Percentiles rank a stretch among this genome's conserved stretches.
These are phyloP conservation scores for Eristalis tenax DNA, from an alignment of 2,888 invertebrate species.

Conservation along the genomic window DNA sequence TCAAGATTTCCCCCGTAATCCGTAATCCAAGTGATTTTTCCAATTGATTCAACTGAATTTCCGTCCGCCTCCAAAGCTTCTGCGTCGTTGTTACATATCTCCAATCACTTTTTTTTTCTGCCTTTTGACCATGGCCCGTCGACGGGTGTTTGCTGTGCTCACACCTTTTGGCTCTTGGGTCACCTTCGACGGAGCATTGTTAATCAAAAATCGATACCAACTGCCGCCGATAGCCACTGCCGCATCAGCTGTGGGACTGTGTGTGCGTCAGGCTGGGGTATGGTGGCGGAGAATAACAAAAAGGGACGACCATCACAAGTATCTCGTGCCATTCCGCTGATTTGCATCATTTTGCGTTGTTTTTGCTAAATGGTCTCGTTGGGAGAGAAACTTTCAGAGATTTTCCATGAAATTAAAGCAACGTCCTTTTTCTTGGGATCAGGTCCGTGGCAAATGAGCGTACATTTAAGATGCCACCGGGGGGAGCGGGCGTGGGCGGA, in stretches of 20 bases:
- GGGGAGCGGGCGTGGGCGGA: background rate
- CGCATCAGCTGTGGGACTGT: background rate
- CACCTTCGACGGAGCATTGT: constrained; percentile 20
- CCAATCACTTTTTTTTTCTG: too few species aligned
- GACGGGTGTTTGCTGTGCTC: background rate
- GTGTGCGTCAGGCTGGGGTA: too few species aligned
- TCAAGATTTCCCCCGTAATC: background rate
- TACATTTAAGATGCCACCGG: background rate
- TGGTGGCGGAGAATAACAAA: background rate
- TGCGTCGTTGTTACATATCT: too few species aligned
- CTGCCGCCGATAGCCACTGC: background rate
- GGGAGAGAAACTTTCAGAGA: background rate
- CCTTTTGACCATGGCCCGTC: background rate
- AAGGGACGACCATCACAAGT: background rate
- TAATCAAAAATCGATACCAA: constrained; percentile 33
- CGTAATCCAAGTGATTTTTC: background rate
- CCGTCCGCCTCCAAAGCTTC: background rate
- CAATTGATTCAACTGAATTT: background rate
- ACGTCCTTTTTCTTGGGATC: background rate
- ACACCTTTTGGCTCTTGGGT: constrained; percentile 2
- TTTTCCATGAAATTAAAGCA: background rate
- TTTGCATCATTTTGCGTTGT: background rate
- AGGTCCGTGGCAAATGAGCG: background rate
- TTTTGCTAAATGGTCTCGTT: background rate
- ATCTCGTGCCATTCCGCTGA: background rate